Base-by-base conservation (phyloP, 2,113 vertebrate genomes). In the Ammodytes dubius region DNA sequence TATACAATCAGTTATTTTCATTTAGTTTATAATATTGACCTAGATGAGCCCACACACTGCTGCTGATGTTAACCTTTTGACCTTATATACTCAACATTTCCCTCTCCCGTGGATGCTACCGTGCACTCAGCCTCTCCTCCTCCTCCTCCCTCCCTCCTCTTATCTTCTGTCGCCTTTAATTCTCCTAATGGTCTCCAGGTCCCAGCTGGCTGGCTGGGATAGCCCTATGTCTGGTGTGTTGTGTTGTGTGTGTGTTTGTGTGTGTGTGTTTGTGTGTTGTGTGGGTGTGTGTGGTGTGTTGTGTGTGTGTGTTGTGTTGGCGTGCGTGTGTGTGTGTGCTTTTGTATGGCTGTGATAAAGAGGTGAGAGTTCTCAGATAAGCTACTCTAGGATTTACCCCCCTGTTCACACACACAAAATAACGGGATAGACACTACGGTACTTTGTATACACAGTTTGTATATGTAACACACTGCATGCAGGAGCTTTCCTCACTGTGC, bases 131-230 rank as follows among this genome's bases (percentile, higher is more conserved):
- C 53, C 45, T 80, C 77, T 57, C 68, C 52, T 74, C 70, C 46
- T 64, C 19, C 17, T 52, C 70, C 74, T n/a, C 61, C 61, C 45
- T 61, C 37, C 14, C 57, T 68, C 74, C 17, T 52, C 81, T 89
- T 77, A 81, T 88, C 74, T 79, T 64, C 79, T 80, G 77, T 88
- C 58, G 49, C 82, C 70, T 89, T 89, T 91, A 88, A 91, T 91
- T 90, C 66, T 74, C 85, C 58, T 91, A 88, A 90, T 90, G 83
- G 87, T 74, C 70, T 70, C 0, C 14, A 67, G 75, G 85, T 66
- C 87, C 85, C 90, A 92, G 82, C 88, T 92, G 91, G 90, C 77
- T 80, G 79, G 80, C 82, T 49, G 86, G 93, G 86, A 87, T 87
- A 85, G 76, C 85, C 90, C 68, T 58, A n/a, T 70, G 64, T 86